Conservation (phyloP, 2,113 vertebrate genomes). For the Hippopotamus amphibius region DNA sequence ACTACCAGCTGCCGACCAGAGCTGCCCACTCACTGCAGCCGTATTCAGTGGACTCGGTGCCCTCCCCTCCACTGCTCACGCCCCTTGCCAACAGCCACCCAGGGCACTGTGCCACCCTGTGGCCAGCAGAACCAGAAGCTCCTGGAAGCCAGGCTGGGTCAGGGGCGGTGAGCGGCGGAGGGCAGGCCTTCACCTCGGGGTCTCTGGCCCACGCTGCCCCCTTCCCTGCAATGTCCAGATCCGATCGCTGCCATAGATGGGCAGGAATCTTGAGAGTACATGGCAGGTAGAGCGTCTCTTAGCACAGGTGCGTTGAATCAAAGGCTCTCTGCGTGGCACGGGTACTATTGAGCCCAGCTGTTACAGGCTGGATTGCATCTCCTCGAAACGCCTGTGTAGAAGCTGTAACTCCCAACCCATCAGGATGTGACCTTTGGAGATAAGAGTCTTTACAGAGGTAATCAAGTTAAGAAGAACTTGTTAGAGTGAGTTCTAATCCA, state of each 20-base stretch:
- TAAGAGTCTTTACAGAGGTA: background rate
- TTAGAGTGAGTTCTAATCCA: background rate
- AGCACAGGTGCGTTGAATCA: background rate
- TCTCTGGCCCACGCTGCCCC: background rate
- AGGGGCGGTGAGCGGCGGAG: background rate
- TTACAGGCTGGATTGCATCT: background rate
- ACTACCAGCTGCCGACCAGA: constrained; percentile 50
- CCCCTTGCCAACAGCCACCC: background rate
- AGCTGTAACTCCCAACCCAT: background rate
- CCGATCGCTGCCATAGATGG: background rate
- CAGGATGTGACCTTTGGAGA: background rate
- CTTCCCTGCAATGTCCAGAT: background rate
- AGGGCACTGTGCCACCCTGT: background rate
- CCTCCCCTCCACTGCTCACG: background rate
- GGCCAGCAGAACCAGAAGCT: background rate
- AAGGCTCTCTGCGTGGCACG: background rate
- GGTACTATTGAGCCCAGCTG: too few relatives aligned
- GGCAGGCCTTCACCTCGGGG: background rate
- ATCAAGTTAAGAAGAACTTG: background rate
- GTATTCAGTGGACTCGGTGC: background rate
- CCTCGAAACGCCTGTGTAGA: background rate
- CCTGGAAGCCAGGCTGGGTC: background rate
- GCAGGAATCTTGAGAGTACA: background rate
- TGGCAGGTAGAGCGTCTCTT: accelerated
- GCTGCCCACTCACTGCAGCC: background rate